A percentile compares a stretch with the other conserved stretches of the same genome.
Evolutionary conservation across 2,888 invertebrate species (phyloP).

Genomic region (Conomelus anceps): DNA sequence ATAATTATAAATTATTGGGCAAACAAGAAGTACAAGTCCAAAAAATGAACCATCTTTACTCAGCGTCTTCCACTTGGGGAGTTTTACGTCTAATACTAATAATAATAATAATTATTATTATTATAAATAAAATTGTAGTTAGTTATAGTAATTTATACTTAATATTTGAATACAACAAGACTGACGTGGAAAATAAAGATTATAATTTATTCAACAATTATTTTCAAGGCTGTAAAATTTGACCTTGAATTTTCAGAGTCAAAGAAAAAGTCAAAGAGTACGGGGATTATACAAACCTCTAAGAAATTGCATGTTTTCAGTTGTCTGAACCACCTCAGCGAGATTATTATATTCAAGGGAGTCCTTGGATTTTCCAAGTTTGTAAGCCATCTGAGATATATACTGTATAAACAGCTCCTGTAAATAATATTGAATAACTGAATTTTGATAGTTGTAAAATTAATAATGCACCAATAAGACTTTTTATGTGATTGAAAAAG

Average conservation of each 20-base stretch:
- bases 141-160: too few species aligned
- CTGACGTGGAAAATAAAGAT: background rate
- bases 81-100: too few species aligned
- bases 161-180: too few species aligned
- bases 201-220: background rate
- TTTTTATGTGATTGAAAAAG: too few species aligned
- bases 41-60: too few species aligned
- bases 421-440: slow-evolving; percentile 35
- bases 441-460: background rate
- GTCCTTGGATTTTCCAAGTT: slow-evolving; percentile 47
- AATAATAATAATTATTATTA: too few species aligned
- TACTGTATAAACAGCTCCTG: slow-evolving; percentile 65
- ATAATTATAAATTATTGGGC: too few species aligned
- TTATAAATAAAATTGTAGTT: too few species aligned
- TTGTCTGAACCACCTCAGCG: slow-evolving; percentile 61
- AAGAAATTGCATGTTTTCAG: slow-evolving; percentile 60
- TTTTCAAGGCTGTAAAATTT: background rate
- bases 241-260: background rate
- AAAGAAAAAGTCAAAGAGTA: background rate
- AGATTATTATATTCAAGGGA: slow-evolving; percentile 62
- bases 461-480: background rate
- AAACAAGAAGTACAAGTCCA: too few species aligned
- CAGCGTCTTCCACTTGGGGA: too few species aligned
- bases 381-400: slow-evolving; percentile 55
- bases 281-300: slow-evolving; percentile 43